Evolutionary conservation across 1,140 invertebrate species (phyloP).

Genomic region (Ips nitidus): DNA sequence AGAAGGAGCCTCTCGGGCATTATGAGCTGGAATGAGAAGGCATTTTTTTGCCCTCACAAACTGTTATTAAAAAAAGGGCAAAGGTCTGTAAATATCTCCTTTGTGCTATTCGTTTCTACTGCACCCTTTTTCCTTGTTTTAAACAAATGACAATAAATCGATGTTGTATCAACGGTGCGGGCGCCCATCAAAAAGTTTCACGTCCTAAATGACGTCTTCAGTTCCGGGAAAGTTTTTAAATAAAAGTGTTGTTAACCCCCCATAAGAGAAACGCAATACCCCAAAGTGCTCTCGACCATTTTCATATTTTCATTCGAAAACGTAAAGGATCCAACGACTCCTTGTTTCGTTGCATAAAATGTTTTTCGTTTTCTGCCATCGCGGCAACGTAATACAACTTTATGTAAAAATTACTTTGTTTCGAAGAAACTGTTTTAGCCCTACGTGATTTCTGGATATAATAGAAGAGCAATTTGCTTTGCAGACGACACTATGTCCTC

Average conservation of each 20-base stretch:
- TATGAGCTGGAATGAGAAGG: constrained; percentile 7
- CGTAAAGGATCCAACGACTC: constrained; percentile 18
- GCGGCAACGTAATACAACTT: constrained; percentile 13
- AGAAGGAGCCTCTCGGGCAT: not conserved
- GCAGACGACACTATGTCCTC: constrained; percentile 20
- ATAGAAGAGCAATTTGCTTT: constrained; percentile 9
- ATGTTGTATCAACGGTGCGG: not conserved
- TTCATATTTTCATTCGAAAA: constrained; percentile 18
- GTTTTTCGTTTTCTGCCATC: constrained; percentile 1
- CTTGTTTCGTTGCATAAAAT: not conserved
- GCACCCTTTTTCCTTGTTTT: not conserved
- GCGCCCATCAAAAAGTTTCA: not conserved
- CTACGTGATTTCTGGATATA: constrained; percentile 20
- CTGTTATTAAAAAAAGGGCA: constrained; percentile 1
- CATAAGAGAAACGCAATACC: constrained; percentile 5
- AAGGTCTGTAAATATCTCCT: not conserved
- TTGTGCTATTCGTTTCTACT: constrained; percentile 1
- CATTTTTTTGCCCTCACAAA: not conserved
- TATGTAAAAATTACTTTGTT: constrained; percentile 25
- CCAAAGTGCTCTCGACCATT: constrained; percentile 26
- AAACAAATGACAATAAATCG: not conserved
- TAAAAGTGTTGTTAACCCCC: not conserved
- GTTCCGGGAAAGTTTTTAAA: not conserved
- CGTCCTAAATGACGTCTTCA: not conserved
- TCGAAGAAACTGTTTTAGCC: constrained; percentile 8